These are phyloP conservation scores for Nematopogon swammerdamellus DNA, from an alignment of 2,888 invertebrate genomes.

Conservation along the genomic window DNA sequence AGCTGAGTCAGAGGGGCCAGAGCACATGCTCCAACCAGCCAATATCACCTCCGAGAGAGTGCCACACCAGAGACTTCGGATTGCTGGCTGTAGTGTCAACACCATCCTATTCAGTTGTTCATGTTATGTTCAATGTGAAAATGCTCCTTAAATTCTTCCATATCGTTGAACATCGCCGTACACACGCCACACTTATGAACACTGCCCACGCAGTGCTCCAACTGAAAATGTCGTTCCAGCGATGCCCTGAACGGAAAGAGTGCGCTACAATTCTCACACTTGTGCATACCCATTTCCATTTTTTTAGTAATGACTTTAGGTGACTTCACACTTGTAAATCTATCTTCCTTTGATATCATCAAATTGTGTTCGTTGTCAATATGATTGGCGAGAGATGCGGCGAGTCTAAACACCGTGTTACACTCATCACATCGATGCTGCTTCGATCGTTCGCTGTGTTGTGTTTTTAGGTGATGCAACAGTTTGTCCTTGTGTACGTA, in stretches of 20 bases:
- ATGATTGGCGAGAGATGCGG: background rate
- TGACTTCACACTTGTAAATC: no score
- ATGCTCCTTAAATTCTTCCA: background rate
- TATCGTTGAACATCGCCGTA: background rate
- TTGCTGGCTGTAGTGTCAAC: no score
- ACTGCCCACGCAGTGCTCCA: background rate
- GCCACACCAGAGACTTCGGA: no score
- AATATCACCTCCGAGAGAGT: no score
- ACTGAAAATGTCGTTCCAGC: background rate
- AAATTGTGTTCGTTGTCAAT: no score
- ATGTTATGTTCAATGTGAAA: background rate
- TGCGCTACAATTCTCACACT: background rate
- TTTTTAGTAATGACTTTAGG: no score
- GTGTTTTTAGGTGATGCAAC: background rate
- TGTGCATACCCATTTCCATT: background rate
- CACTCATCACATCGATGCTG: background rate
- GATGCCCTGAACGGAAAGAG: background rate
- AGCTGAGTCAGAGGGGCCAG: no score
- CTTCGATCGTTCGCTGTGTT: background rate
- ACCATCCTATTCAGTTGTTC: background rate
- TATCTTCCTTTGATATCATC: background rate
- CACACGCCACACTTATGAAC: background rate
- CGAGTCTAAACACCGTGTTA: background rate
- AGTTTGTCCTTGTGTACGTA: background rate
- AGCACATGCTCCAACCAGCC: no score